These are phyloP conservation scores for Patella depressa DNA, from an alignment of 2,888 invertebrate species.

Conservation along the genomic window DNA sequence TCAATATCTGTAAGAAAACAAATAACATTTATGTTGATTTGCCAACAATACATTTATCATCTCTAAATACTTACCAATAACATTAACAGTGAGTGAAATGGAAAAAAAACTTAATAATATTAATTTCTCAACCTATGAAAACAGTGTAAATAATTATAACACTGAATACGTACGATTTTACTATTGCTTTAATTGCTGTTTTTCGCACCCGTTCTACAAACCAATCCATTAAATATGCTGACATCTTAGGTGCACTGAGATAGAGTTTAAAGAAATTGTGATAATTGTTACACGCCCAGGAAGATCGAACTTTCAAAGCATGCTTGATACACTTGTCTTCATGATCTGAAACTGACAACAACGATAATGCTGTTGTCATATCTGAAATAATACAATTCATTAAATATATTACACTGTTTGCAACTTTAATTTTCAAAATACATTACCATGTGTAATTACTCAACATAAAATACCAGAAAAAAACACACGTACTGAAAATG, in stretches of 20 bases:
- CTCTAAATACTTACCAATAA: too few species aligned
- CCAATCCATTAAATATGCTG: constrained; percentile 97
- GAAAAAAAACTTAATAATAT: too few species aligned
- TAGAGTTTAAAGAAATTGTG: constrained; percentile 94
- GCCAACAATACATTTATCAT: too few species aligned
- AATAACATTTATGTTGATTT: too few species aligned
- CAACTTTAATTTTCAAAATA: background rate
- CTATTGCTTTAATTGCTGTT: constrained; percentile 89
- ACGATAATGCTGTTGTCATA: constrained; percentile 90
- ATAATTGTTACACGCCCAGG: constrained; percentile 94
- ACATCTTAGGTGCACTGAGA: constrained; percentile 91
- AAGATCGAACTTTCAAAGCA: constrained; percentile 89
- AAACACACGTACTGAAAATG: too few species aligned
- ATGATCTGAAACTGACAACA: constrained; percentile 83
- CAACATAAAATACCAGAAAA: too few species aligned
- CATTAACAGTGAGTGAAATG: too few species aligned
- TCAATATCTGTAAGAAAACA: background rate
- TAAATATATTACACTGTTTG: constrained; percentile 34
- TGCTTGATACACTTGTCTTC: constrained; percentile 86
- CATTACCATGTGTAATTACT: too few species aligned
- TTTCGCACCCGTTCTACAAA: constrained; percentile 96
- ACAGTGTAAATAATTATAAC: too few species aligned
- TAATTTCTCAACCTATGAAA: too few species aligned
- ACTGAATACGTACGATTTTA: constrained; percentile 92
- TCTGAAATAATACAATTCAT: constrained; percentile 78